phyloP scores from a whole-genome alignment of 1,140 invertebrate genomes.

The Musca vetustissima region DNA sequence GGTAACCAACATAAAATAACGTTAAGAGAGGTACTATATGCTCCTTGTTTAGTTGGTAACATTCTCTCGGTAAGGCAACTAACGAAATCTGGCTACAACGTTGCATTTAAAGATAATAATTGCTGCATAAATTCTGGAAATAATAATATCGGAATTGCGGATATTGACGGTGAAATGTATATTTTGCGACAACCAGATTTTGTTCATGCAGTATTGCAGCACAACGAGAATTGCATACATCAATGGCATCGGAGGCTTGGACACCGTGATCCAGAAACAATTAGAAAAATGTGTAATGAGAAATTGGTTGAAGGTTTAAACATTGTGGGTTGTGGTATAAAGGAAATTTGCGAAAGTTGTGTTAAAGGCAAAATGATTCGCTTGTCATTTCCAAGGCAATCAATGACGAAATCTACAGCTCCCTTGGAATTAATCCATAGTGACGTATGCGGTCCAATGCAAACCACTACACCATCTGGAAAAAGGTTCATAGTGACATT shows the following conservation, averaged over 20 bases:
- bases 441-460: slow-evolving; percentile 8
- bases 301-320: neutral
- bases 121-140: neutral
- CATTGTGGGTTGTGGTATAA: slow-evolving; percentile 16
- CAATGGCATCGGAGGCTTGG: neutral
- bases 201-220: neutral
- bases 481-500: slow-evolving; percentile 14
- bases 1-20: neutral
- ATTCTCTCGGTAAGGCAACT: neutral
- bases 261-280: neutral
- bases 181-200: slow-evolving; percentile 2
- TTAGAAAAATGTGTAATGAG: neutral
- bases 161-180: slow-evolving; percentile 4
- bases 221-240: neutral
- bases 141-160: neutral
- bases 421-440: slow-evolving; percentile 15
- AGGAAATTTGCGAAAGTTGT: slow-evolving; percentile 10
- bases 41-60: neutral
- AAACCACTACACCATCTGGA: slow-evolving; percentile 1
- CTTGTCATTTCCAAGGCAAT: slow-evolving; percentile 17
- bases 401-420: neutral
- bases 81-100: neutral
- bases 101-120: neutral
- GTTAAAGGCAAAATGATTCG: slow-evolving; percentile 4
- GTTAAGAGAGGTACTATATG: neutral